Percentiles rank a stretch among this genome's conserved stretches.
Conservation (phyloP, 2,797 vertebrate species). For the Myotis findleyi region DNA sequence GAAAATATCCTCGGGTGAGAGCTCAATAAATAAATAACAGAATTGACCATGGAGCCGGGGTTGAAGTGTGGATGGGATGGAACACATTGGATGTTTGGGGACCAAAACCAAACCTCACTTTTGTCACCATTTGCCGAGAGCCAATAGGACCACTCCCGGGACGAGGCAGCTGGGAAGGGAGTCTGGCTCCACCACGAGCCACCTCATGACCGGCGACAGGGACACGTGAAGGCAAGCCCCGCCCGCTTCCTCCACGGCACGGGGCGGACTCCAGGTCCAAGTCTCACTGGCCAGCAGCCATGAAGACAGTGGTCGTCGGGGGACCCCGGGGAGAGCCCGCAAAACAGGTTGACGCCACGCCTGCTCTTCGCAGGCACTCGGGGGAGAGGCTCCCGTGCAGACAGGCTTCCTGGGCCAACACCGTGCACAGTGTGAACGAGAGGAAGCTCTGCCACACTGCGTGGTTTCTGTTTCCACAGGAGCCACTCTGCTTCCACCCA, state of each 20-base stretch:
- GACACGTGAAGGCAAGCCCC: background rate
- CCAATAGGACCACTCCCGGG: background rate
- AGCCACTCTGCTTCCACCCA: background rate
- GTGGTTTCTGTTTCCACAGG: background rate
- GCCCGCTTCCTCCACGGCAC: background rate
- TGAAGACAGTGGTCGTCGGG: background rate
- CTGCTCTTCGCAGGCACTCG: background rate
- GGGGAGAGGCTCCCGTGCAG: background rate
- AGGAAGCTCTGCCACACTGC: too few relatives aligned
- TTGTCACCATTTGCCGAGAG: background rate
- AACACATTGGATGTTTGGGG: background rate
- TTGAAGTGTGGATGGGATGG: background rate
- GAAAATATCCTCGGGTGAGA: too few relatives aligned
- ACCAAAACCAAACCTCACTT: background rate
- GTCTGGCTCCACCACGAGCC: too few relatives aligned
- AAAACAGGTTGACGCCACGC: background rate
- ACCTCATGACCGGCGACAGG: background rate
- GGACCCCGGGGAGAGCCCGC: background rate
- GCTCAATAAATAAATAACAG: too few relatives aligned
- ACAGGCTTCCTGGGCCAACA: too few relatives aligned
- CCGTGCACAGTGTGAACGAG: too few relatives aligned
- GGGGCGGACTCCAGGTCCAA: background rate
- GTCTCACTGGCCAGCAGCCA: background rate
- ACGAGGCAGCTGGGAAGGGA: fast-evolving
- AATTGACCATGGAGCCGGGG: background rate